These are phyloP conservation scores for Cossypha dichroa DNA, from an alignment of 2,797 vertebrate genomes.

Conservation along the genomic window DNA sequence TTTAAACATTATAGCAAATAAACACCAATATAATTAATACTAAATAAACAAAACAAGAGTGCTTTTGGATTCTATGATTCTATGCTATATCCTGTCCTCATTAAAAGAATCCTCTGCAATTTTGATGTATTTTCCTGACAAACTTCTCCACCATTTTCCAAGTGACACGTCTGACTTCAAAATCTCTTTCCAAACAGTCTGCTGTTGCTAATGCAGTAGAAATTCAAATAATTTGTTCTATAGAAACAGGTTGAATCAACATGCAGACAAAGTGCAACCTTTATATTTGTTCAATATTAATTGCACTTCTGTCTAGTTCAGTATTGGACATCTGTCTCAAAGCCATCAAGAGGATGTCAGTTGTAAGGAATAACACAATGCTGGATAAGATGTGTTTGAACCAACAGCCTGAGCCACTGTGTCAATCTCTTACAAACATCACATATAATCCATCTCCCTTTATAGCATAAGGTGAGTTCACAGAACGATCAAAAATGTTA, in stretches of 20 bases:
- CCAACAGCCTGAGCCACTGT: neutral
- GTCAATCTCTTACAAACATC: neutral
- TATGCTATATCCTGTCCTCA: neutral
- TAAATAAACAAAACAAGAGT: neutral
- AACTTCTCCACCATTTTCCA: neutral
- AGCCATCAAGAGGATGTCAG: neutral
- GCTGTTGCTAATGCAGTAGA: neutral
- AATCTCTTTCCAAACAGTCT: constrained; percentile 25
- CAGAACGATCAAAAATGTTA: neutral
- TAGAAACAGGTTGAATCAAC: neutral
- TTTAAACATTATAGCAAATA: neutral
- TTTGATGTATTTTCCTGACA: neutral
- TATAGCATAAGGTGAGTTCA: neutral
- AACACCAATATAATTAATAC: neutral
- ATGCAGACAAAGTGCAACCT: neutral
- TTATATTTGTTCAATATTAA: constrained; percentile 14
- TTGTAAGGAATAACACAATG: neutral
- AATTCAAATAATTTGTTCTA: neutral
- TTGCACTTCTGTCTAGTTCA: neutral
- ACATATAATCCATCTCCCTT: neutral
- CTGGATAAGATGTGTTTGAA: neutral
- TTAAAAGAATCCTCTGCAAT: neutral
- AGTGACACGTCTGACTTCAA: neutral
- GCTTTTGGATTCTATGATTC: neutral
- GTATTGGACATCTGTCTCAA: neutral